Percentiles rank a stretch among this genome's conserved stretches.
Evolutionary conservation across 2,888 invertebrate species (phyloP).

Genomic region (Brachypterus glaber): DNA sequence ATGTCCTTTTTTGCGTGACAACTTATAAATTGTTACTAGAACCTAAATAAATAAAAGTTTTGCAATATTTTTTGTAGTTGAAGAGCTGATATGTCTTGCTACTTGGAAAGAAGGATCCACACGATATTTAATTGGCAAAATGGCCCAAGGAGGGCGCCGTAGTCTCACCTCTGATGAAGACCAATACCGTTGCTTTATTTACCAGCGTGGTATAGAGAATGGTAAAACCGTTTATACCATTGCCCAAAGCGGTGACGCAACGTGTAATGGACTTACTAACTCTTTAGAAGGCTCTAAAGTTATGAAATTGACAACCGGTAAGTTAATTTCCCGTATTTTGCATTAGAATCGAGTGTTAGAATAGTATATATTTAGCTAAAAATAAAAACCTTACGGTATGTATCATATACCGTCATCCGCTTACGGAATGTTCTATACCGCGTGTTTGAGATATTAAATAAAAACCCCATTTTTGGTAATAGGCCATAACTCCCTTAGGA

Average conservation of each 20-base stretch:
- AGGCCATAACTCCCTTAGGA: too few relatives aligned
- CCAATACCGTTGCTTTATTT: conserved; percentile 74
- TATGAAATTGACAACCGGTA: conserved; percentile 68
- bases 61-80: conserved; percentile 54
- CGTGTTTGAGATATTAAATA: too few relatives aligned
- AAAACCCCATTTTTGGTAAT: too few relatives aligned
- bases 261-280: conserved; percentile 66
- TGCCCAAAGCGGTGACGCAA: conserved; percentile 71
- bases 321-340: too few relatives aligned
- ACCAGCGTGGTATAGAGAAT: conserved; percentile 47
- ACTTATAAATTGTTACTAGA: too few relatives aligned
- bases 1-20: too few relatives aligned
- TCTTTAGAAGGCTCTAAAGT: conserved; percentile 69
- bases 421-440: too few relatives aligned
- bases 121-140: conserved; percentile 62
- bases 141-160: conserved; percentile 55
- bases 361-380: too few relatives aligned
- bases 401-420: too few relatives aligned
- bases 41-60: too few relatives aligned
- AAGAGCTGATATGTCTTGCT: conserved; percentile 65
- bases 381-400: too few relatives aligned
- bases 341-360: too few relatives aligned
- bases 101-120: conserved; percentile 78
- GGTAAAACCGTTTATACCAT: conserved; percentile 54
- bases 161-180: conserved; percentile 60